Base-by-base conservation (phyloP, 2,797 vertebrate species). In the Pachyuromys duprasi region DNA sequence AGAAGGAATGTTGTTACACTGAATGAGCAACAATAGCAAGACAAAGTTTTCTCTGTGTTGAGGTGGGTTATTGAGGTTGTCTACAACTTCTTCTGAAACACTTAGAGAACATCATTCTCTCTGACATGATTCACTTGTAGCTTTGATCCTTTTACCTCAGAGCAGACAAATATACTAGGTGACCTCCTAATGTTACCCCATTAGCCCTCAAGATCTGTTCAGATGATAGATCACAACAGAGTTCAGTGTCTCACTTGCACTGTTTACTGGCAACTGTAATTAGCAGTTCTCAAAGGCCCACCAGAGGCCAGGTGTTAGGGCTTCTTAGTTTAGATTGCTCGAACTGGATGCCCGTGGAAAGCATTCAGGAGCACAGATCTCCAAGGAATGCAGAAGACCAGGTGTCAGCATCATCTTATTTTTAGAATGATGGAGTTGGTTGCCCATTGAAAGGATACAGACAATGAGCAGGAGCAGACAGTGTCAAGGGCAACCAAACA, bases 141-240 rank as follows among this genome's bases (percentile, higher is more conserved):
- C 26, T 95, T 97, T 91, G 36, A 62, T 78, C 55, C 62, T 95
- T 91, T 82, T 75, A 87, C 39, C 60, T 94, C 14, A 89, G 75
- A 93, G 70, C 17, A 92, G 96, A 67, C 1, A 83, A 93, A 72
- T 33, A 72, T 22, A 90, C 14, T 45, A 81, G 31, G 39, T 90
- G 57, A 93, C 7, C 63, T 94, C 26, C 36, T 18, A 70, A 93
- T 84, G 39, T 89, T 75, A 88, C 28, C 42, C 28, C n/a, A 9
- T 36, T 89, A 90, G 53, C 49, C 84, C n/a, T 94, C 63, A 83
- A 89, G 24, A 80, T 79, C 36, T 95, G 57, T 94, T 90, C 60
- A 83, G 57, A 86, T 93, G 76, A 91, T 72, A 94, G 83, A 89
- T 91, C 82, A 88, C 90, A 79, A 81, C 45, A 90, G 63, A 92